phyloP scores from a whole-genome alignment of 1,140 invertebrate species.

The Argopecten irradians region DNA sequence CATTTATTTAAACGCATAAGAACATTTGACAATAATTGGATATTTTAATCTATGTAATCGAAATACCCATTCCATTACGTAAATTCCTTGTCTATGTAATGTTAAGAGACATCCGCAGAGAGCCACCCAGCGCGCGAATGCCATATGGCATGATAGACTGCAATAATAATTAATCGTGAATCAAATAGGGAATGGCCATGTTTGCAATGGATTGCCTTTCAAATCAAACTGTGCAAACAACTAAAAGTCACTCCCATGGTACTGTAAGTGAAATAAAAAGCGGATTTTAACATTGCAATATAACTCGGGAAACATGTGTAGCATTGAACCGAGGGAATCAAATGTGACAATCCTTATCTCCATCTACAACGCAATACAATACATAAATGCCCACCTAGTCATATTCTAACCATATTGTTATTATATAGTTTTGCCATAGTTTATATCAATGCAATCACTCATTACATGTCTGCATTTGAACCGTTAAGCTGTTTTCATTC shows the following conservation, averaged over 20 bases:
- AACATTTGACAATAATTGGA: background rate
- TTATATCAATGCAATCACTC: too few relatives aligned
- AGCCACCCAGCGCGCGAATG: background rate
- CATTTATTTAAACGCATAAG: background rate
- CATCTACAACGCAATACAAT: too few relatives aligned
- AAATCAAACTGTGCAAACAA: background rate
- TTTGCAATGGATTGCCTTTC: background rate
- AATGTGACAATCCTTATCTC: too few relatives aligned
- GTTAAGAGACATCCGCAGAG: background rate
- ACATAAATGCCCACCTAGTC: too few relatives aligned
- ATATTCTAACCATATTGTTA: too few relatives aligned
- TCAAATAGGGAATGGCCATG: background rate
- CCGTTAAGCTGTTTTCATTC: too few relatives aligned
- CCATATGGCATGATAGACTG: background rate
- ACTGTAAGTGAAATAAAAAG: background rate
- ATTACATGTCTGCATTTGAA: too few relatives aligned
- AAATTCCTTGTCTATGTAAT: background rate
- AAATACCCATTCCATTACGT: background rate
- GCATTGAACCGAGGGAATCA: too few relatives aligned
- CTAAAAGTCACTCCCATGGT: background rate
- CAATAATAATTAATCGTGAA: background rate
- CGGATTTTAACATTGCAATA: background rate
- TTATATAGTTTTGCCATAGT: too few relatives aligned
- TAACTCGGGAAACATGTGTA: background rate
- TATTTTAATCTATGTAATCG: background rate